Evolutionary conservation across 2,888 invertebrate genomes (phyloP).

Genomic region (Caenorhabditis sp.): DNA sequence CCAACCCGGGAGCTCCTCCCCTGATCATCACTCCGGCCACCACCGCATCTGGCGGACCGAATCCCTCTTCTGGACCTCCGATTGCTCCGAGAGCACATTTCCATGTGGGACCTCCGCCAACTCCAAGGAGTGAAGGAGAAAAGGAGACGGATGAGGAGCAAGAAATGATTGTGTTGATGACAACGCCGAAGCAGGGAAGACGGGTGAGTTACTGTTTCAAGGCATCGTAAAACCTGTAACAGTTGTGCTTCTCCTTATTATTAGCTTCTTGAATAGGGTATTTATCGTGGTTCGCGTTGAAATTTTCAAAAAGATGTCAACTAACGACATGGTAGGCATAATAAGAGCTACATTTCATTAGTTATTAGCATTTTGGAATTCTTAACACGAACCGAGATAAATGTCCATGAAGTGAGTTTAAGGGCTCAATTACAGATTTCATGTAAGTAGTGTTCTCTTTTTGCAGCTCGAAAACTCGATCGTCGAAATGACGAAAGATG

Average conservation of each 20-base stretch:
- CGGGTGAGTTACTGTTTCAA: conserved; percentile 13
- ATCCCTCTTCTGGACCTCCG: conserved; percentile 26
- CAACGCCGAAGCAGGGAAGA: conserved; percentile 41
- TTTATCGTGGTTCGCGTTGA: no score
- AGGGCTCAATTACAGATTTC: no score
- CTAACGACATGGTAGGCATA: no score
- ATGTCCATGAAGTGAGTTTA: no score
- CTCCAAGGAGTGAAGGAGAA: conserved; percentile 18
- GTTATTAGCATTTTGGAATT: no score
- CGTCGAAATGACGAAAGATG: conserved; percentile 74
- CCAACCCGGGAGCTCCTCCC: conserved; percentile 3
- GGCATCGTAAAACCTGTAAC: no score
- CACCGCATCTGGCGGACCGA: conserved; percentile 15
- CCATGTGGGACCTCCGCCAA: conserved; percentile 53
- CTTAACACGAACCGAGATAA: no score
- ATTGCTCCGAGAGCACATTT: conserved; percentile 49
- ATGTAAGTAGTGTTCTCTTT: no score
- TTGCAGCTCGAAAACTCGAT: conserved; percentile 72
- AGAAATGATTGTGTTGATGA: conserved; percentile 46
- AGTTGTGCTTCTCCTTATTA: no score
- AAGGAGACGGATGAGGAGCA: conserved; percentile 53
- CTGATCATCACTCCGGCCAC: conserved; percentile 26
- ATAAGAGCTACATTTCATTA: no score
- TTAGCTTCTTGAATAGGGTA: no score
- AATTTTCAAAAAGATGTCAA: no score